phyloP scores from a whole-genome alignment of 2,888 invertebrate species.

The Nemotelus pantherinus region DNA sequence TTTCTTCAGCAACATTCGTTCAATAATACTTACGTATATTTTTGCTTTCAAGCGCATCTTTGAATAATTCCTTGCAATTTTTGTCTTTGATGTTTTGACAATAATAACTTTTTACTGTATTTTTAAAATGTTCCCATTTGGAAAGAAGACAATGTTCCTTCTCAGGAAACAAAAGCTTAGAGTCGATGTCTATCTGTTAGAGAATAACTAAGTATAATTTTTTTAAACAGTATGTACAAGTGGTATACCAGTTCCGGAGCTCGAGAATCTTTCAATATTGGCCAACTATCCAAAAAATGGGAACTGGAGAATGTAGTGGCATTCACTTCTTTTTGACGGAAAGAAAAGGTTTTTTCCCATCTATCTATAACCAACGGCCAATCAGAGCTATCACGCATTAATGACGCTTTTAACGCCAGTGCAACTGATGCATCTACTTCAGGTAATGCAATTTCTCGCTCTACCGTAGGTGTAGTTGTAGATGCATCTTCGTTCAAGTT shows the following conservation, averaged over 20 bases:
- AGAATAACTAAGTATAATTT: background rate
- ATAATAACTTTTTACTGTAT: background rate
- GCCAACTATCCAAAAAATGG: too few relatives aligned
- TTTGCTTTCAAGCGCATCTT: background rate
- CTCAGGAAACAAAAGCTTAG: background rate
- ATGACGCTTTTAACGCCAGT: background rate
- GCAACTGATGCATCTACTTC: background rate
- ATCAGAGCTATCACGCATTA: background rate
- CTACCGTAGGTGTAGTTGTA: background rate
- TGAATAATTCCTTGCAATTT: background rate
- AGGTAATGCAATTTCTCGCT: background rate
- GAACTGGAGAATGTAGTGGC: too few relatives aligned
- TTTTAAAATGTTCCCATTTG: background rate
- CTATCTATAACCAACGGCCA: background rate
- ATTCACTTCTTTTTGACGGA: background rate
- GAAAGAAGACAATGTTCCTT: background rate
- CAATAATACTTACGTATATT: background rate
- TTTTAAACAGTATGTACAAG: too few relatives aligned
- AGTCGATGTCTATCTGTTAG: constrained; percentile 36
- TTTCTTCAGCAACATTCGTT: background rate
- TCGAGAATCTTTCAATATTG: too few relatives aligned
- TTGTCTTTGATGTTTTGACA: background rate
- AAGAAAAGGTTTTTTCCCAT: background rate
- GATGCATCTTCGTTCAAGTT: background rate
- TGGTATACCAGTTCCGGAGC: too few relatives aligned